A percentile compares a stretch with the other conserved stretches of the same genome.
Conservation (phyloP, 23 tunicate species). For the Ascidia mentula region DNA sequence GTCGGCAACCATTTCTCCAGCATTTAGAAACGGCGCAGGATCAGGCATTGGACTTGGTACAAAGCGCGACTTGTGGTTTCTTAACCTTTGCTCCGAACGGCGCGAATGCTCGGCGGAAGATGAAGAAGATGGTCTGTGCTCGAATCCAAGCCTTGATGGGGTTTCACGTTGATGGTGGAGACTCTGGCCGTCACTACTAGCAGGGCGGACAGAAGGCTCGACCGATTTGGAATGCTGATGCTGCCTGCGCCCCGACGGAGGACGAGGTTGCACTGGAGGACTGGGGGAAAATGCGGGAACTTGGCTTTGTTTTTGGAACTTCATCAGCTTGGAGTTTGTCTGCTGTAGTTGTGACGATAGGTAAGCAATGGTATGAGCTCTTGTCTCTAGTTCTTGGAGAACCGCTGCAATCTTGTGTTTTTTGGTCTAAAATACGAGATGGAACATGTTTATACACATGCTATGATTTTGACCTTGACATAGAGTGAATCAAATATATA, state of each 20-base stretch:
- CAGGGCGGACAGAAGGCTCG: slow-evolving; percentile 5
- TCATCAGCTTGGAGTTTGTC: slow-evolving; percentile 44
- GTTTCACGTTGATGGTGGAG: not conserved
- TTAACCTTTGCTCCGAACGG: slow-evolving; percentile 6
- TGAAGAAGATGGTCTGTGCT: not conserved
- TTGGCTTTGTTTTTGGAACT: slow-evolving; percentile 5
- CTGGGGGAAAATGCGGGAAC: not conserved
- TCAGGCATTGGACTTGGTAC: slow-evolving; percentile 65
- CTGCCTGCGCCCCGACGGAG: not conserved
- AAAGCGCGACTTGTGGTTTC: slow-evolving; percentile 27
- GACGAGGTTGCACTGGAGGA: slow-evolving; percentile 7
- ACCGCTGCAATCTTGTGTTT: slow-evolving; percentile 42
- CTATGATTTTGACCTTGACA: no score
- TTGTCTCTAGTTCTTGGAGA: slow-evolving; percentile 33
- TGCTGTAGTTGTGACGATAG: slow-evolving; percentile 62
- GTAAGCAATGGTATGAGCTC: slow-evolving; percentile 46
- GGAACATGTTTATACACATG: no score
- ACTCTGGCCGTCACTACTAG: not conserved
- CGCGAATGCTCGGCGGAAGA: not conserved
- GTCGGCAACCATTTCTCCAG: slow-evolving; percentile 13
- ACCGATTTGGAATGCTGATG: slow-evolving; percentile 38
- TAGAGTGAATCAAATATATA: no score
- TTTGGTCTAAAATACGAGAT: slow-evolving; percentile 37
- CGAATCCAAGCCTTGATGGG: not conserved
- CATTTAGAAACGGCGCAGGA: slow-evolving; percentile 50